Conservation (phyloP, 2,888 invertebrate species). For the Noctua janthina region DNA sequence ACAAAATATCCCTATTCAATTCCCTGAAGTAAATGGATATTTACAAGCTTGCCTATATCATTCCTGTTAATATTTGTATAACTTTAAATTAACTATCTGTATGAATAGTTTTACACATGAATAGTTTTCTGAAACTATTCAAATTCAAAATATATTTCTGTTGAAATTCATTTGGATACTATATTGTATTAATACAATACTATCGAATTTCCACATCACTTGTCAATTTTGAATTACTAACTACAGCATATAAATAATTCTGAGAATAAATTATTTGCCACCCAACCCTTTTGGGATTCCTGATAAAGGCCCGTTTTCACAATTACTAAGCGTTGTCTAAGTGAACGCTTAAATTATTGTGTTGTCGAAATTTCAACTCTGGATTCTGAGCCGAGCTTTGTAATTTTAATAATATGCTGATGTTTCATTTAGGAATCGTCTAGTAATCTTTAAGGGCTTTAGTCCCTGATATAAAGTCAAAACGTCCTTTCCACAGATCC, state of each 20-base stretch:
- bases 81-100: not conserved
- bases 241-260: not conserved
- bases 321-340: not conserved
- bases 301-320: not conserved
- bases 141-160: slow-evolving; percentile 8
- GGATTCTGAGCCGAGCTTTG: no score
- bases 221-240: slow-evolving; percentile 4
- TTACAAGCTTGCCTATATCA: not conserved
- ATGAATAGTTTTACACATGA: slow-evolving; percentile 11
- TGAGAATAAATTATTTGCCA: not conserved
- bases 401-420: not conserved
- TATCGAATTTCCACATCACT: slow-evolving; percentile 29
- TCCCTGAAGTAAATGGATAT: not conserved
- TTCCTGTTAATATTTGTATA: not conserved
- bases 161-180: slow-evolving; percentile 5
- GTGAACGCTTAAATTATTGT: not conserved
- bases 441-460: not conserved
- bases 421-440: not conserved
- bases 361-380: not conserved
- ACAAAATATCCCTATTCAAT: not conserved
- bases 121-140: slow-evolving; percentile 25
- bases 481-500: not conserved
- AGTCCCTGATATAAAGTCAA: not conserved
- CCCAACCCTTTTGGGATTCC: not conserved
- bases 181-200: slow-evolving; percentile 5